Conservation (phyloP, 1,140 invertebrate genomes). For the Drosophila mayri region DNA sequence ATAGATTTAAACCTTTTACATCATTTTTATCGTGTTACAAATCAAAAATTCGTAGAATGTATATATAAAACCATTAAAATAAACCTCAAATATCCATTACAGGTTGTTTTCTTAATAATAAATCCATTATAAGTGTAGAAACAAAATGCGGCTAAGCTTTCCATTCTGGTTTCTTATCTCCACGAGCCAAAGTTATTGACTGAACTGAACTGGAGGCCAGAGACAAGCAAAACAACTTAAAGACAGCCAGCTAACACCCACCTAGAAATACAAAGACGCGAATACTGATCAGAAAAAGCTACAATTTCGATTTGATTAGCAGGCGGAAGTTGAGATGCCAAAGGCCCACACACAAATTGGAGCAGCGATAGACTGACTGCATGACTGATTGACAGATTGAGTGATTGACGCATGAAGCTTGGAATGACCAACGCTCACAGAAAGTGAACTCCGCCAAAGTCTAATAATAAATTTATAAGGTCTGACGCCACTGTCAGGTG, state of each 20-base stretch:
- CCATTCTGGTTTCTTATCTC: conserved; percentile 38
- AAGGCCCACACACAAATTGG: conserved; percentile 53
- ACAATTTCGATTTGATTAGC: conserved; percentile 73
- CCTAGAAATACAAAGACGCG: conserved; percentile 27
- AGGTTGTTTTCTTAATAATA: conserved; percentile 19
- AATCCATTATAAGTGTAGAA: conserved; percentile 14
- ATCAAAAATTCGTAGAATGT: not conserved
- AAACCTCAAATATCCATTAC: conserved; percentile 15
- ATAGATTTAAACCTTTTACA: not conserved
- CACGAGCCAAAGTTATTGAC: conserved; percentile 14
- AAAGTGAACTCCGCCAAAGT: conserved; percentile 24
- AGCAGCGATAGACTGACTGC: conserved; percentile 29
- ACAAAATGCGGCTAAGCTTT: conserved; percentile 39
- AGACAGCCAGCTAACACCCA: conserved; percentile 61
- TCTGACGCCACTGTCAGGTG: conserved; percentile 20
- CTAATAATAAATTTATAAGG: conserved; percentile 31
- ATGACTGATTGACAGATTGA: conserved; percentile 25
- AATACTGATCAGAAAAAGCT: conserved; percentile 40
- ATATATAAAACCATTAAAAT: not conserved
- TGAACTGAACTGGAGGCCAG: conserved; percentile 27
- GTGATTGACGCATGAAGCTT: conserved; percentile 1
- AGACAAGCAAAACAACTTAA: conserved; percentile 68
- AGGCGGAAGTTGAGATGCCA: conserved; percentile 64
- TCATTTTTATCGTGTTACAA: not conserved
- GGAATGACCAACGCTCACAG: not conserved